These are phyloP conservation scores for Lasioglossum zephyrum DNA, from an alignment of 2,888 invertebrate species.

Conservation along the genomic window DNA sequence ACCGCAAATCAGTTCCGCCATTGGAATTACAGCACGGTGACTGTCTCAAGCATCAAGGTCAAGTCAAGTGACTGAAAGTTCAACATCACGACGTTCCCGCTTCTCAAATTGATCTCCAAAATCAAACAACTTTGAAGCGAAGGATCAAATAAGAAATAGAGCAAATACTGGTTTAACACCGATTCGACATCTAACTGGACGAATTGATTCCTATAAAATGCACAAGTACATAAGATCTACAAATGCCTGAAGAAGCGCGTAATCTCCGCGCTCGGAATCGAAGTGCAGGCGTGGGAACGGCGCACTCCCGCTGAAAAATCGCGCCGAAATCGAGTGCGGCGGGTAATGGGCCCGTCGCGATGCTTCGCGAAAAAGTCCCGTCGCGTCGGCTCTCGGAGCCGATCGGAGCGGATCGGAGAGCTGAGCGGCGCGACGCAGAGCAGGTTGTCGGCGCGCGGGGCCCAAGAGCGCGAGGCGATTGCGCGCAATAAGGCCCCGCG, in stretches of 20 bases:
- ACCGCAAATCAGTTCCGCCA: neutral
- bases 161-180: neutral
- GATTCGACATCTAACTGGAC: no score
- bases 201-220: no score
- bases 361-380: slow-evolving; percentile 6
- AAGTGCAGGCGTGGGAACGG: neutral
- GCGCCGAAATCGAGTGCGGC: neutral
- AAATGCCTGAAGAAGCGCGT: neutral
- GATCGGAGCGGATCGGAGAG: neutral
- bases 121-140: neutral
- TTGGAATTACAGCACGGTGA: neutral
- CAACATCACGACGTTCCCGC: neutral
- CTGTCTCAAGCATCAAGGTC: neutral
- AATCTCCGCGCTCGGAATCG: neutral
- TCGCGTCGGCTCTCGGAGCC: neutral
- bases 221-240: neutral
- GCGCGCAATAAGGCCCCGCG: slow-evolving; percentile 72
- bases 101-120: neutral
- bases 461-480: slow-evolving; percentile 46
- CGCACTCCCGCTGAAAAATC: neutral
- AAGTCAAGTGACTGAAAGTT: neutral
- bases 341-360: neutral
- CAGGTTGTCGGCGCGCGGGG: slow-evolving; percentile 15
- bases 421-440: neutral
- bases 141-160: neutral